Evolutionary conservation across 23 tunicate species (phyloP), one percentile per base, ranked within the genome.

Genomic region (Phallusia fumigata): DNA sequence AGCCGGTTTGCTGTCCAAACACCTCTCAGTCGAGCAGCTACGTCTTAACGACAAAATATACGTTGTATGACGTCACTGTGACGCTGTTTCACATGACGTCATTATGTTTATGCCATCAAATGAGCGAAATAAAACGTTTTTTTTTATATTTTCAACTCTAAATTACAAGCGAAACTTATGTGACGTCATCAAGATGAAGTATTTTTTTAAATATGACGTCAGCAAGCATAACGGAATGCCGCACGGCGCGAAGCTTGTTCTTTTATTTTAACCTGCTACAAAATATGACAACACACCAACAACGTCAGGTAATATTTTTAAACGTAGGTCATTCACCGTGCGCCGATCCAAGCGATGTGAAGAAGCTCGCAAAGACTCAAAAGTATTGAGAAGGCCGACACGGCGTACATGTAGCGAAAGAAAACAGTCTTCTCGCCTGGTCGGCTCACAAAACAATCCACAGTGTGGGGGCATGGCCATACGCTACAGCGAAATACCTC

Each of bases 401-500:
- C 74, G 34, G 76, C 86, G 84, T 85, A 90, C 95, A 90, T 90
- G 84, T 90, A 90, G 30, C 84, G 87, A 3, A 90, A 72, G 79
- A 90, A 81, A 33, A 90, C 84, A 0, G 95, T 90, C 77, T 90
- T 90, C 65, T 90, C 95, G 30, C 77, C 89, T 21, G 95, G 95
- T 30, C 98, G 76, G 72, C 93, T 88, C 51, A 89, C 86, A 58
- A 89, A 93, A 49, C 98, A 93, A 51, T 93, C 98, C 22, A 93
- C 98, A 13, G 93, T 93, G 78, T 93, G 93, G n/a, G 98, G 98
- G 45, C 98, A 93, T 32, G 98, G 98, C 89, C 89, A 82, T 22
- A 65, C 69, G 33, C 76, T 79, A 58, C 98, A 93, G 21, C 73
- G 78, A 64, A 81, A 88, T 52, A 93, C 98, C 65, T 88, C 89